Conservation (phyloP, 1,140 invertebrate species). For the Chelonus insularis region DNA sequence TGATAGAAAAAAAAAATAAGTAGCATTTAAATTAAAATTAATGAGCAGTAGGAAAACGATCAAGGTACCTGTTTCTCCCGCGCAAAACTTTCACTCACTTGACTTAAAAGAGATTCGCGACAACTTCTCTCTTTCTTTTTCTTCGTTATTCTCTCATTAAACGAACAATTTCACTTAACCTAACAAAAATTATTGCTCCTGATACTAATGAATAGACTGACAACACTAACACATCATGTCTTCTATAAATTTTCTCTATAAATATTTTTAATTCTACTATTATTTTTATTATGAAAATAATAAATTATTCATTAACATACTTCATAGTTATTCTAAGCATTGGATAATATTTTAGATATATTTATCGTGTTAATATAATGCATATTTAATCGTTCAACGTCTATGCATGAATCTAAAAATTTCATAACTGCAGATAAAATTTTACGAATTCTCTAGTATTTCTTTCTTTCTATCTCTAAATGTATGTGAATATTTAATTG, state of each 20-base stretch:
- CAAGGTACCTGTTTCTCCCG: neutral
- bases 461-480: too few species aligned
- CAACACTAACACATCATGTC: too few species aligned
- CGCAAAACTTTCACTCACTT: conserved; percentile 2
- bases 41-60: neutral
- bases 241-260: too few species aligned
- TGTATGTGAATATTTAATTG: too few species aligned
- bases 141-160: neutral
- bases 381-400: neutral
- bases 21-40: too few species aligned
- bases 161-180: neutral
- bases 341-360: too few species aligned
- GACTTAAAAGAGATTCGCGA: neutral
- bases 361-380: too few species aligned
- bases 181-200: neutral
- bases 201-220: neutral
- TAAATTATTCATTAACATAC: neutral
- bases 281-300: neutral
- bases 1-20: too few species aligned
- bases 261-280: too few species aligned
- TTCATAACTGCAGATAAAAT: too few species aligned
- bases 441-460: too few species aligned
- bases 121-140: neutral
- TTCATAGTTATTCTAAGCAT: too few species aligned
- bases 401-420: neutral